Conservation (phyloP, 2,797 vertebrate species). For the Mycteria americana region DNA sequence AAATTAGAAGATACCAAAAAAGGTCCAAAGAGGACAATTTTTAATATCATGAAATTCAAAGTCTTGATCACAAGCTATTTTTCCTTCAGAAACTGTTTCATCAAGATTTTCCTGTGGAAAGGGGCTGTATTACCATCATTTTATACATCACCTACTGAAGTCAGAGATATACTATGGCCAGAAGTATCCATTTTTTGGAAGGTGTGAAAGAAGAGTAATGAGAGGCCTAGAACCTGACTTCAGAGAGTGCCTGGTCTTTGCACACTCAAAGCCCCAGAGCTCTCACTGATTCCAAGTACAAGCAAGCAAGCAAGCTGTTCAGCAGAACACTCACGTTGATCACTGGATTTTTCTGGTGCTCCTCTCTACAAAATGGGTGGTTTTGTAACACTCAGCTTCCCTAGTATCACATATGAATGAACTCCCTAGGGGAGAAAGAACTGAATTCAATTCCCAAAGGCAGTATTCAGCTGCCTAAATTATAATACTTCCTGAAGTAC, state of each 20-base stretch:
- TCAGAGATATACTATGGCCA: not conserved
- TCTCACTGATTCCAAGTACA: not conserved
- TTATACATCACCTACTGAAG: not conserved
- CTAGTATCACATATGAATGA: not conserved
- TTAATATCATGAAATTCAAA: not conserved
- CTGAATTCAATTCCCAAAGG: not conserved
- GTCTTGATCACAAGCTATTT: not conserved
- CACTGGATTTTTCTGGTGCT: not conserved
- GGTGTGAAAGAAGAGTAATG: not conserved
- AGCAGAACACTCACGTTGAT: not conserved
- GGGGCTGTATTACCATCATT: not conserved
- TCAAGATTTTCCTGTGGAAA: not conserved
- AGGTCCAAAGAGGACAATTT: not conserved
- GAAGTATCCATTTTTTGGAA: not conserved
- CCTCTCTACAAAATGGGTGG: not conserved
- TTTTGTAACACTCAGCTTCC: not conserved
- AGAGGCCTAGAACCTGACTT: not conserved
- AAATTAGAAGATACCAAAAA: not conserved
- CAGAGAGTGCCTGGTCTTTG: not conserved
- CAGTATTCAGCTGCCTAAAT: not conserved
- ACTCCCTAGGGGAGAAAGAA: not conserved
- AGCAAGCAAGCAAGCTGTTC: not conserved
- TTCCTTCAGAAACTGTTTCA: not conserved
- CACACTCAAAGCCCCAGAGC: not conserved
- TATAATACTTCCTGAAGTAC: not conserved